Percentiles rank a stretch among this genome's conserved stretches.
These are phyloP conservation scores for Cheirogaleus medius DNA, from an alignment of 2,113 vertebrate genomes.

Conservation along the genomic window DNA sequence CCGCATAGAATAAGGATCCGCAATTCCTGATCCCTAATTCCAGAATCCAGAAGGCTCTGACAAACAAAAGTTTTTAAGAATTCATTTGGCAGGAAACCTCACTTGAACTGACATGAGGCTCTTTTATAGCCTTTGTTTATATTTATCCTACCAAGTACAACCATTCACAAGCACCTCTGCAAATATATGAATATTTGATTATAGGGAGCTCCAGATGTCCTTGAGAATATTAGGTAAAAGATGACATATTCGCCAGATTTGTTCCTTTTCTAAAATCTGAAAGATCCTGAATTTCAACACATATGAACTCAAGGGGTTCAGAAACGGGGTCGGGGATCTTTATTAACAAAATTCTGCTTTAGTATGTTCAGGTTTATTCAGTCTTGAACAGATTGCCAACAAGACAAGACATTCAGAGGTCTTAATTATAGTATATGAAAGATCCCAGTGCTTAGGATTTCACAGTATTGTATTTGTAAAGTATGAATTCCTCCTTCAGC, in stretches of 20 bases:
- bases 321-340: background rate
- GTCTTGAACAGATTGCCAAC: background rate
- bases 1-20: background rate
- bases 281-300: background rate
- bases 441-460: background rate
- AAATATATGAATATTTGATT: background rate
- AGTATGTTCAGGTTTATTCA: background rate
- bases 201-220: background rate
- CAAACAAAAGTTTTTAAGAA: background rate
- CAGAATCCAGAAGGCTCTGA: background rate
- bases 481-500: background rate
- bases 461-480: background rate
- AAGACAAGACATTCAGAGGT: background rate
- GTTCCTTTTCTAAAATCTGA: slow-evolving; percentile 15
- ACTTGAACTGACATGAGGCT: background rate
- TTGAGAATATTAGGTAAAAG: background rate
- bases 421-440: background rate
- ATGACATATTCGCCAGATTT: background rate
- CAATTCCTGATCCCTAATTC: background rate
- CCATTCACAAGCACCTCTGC: background rate
- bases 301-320: background rate
- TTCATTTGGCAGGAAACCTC: background rate
- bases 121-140: background rate
- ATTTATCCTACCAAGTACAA: background rate
- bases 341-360: background rate